A percentile compares a stretch with the other conserved stretches of the same genome.
Evolutionary conservation across 1,140 invertebrate species (phyloP).

Genomic region (Drosophila lacteicornis): DNA sequence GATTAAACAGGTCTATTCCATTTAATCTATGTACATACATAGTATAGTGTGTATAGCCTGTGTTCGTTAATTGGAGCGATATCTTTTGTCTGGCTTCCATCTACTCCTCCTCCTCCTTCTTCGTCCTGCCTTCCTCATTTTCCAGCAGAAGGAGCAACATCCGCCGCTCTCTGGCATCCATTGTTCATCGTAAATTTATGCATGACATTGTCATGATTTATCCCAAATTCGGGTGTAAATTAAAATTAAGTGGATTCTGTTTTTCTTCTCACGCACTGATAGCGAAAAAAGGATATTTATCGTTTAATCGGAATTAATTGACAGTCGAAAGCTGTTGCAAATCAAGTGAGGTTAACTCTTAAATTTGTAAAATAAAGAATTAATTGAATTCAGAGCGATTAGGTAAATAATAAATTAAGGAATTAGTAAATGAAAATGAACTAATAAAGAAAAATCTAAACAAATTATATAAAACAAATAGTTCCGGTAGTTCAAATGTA

Average conservation of each 20-base stretch:
- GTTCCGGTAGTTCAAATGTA: too few relatives aligned
- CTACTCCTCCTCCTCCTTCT: neutral
- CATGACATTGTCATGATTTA: constrained; percentile 48
- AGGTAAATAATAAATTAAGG: neutral
- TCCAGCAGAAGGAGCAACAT: neutral
- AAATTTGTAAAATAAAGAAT: neutral
- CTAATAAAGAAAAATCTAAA: neutral
- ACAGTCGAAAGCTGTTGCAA: neutral
- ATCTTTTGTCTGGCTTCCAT: constrained; percentile 29
- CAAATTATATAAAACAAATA: neutral
- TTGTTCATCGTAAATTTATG: constrained; percentile 52
- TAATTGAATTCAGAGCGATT: neutral
- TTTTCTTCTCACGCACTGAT: constrained; percentile 17
- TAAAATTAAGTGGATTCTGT: constrained; percentile 46
- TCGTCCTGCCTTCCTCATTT: neutral
- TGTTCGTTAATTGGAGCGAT: constrained; percentile 44
- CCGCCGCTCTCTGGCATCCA: constrained; percentile 22
- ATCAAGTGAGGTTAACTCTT: neutral
- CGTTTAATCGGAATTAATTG: constrained; percentile 7
- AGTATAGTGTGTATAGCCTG: constrained; percentile 18
- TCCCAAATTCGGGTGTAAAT: constrained; percentile 40
- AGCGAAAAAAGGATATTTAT: constrained; percentile 22
- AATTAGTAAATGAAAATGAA: too few relatives aligned
- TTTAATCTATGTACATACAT: constrained; percentile 36
- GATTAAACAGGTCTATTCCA: constrained; percentile 45